Percentiles rank a stretch among this genome's conserved stretches.
These are phyloP conservation scores for Drosophila cognata DNA, from an alignment of 2,888 invertebrate species.

Conservation along the genomic window DNA sequence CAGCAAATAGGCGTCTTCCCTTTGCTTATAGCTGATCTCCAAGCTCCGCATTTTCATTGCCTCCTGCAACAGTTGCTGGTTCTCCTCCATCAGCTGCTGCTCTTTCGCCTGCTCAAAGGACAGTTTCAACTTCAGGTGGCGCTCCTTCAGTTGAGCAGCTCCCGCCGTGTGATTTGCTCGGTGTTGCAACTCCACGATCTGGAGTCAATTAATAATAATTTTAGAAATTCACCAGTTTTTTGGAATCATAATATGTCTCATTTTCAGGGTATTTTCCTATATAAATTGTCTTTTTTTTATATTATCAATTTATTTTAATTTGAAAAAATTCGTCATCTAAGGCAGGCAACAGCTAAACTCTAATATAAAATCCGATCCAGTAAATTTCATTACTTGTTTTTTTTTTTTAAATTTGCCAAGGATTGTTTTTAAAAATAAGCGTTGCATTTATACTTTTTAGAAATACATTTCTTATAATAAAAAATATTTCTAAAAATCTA, in stretches of 20 bases:
- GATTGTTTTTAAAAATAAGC: not conserved
- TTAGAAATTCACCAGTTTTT: not conserved
- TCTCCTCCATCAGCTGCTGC: conserved; percentile 32
- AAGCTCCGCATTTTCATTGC: conserved; percentile 45
- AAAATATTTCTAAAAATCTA: not conserved
- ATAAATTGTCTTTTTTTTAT: too few relatives aligned
- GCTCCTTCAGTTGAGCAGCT: conserved; percentile 64
- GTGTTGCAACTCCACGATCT: conserved; percentile 57
- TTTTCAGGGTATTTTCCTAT: not conserved
- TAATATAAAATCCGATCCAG: not conserved
- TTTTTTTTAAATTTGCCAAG: not conserved
- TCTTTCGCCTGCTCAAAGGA: conserved; percentile 59
- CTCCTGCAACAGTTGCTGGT: conserved; percentile 65
- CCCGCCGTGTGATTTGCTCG: conserved; percentile 60
- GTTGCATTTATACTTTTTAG: not conserved
- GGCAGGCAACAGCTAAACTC: not conserved
- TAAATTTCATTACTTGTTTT: not conserved
- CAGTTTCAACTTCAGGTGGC: conserved; percentile 60
- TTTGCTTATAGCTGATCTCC: conserved; percentile 32
- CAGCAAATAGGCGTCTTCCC: conserved; percentile 41
- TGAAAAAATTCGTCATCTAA: not conserved
- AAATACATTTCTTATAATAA: not conserved
- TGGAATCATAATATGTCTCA: not conserved
- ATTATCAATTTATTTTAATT: not conserved
- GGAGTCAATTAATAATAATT: not conserved